Conservation (phyloP, 1,140 invertebrate genomes). For the Chymomyza costata region DNA sequence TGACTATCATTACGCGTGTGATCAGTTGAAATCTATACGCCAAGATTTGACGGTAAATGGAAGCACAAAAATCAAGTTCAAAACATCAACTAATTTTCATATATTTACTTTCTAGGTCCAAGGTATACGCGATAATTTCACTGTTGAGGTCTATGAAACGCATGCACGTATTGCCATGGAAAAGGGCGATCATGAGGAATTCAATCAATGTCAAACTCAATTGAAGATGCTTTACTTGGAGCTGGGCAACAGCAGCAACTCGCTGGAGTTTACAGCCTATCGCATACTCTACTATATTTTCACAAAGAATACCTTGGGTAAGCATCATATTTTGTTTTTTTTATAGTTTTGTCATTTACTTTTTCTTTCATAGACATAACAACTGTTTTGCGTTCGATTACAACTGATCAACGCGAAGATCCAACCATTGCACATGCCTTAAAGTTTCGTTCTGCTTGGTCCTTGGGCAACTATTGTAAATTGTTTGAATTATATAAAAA, state of each 20-base stretch:
- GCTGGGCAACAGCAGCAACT: slow-evolving; percentile 81
- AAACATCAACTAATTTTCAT: slow-evolving; percentile 8
- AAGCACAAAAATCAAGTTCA: slow-evolving; percentile 59
- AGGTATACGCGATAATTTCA: slow-evolving; percentile 94
- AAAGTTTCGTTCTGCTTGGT: slow-evolving; percentile 92
- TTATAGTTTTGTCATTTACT: slow-evolving; percentile 3
- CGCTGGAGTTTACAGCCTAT: slow-evolving; percentile 95
- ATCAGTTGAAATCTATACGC: slow-evolving; percentile 98
- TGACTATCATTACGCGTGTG: slow-evolving; percentile 97
- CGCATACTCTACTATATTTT: slow-evolving; percentile 98
- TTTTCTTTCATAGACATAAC: slow-evolving; percentile 88
- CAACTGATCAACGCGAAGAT: slow-evolving; percentile 86
- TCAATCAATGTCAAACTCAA: slow-evolving; percentile 99
- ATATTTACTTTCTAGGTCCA: slow-evolving; percentile 83
- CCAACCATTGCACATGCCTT: slow-evolving; percentile 91
- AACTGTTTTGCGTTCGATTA: slow-evolving; percentile 89
- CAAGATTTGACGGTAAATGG: slow-evolving; percentile 95
- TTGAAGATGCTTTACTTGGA: slow-evolving; percentile 93
- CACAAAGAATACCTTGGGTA: slow-evolving; percentile 96
- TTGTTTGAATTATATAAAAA: slow-evolving; percentile 92
- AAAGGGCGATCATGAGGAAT: slow-evolving; percentile 98
- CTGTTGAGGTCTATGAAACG: slow-evolving; percentile 97
- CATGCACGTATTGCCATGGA: slow-evolving; percentile 98
- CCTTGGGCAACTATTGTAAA: slow-evolving; percentile 90
- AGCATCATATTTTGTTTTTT: slow-evolving; percentile 31